A percentile compares a stretch with the other conserved stretches of the same genome.
Conservation (phyloP, 1,140 invertebrate species). For the Mycetomoellerius zeteki region DNA sequence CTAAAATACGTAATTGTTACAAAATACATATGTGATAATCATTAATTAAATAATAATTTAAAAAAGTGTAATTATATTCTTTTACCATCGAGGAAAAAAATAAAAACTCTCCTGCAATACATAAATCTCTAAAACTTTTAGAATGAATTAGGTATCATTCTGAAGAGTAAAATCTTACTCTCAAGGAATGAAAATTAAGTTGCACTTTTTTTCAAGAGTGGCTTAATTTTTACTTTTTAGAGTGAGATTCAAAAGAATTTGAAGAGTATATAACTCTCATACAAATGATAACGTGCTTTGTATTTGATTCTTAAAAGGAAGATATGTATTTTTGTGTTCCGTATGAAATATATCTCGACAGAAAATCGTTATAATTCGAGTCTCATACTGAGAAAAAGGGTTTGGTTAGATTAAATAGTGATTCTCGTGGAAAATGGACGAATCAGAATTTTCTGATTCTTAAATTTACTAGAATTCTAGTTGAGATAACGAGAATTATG, state of each 20-base stretch:
- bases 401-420: no score
- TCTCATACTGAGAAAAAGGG: background rate
- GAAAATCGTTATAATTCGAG: conserved; percentile 10
- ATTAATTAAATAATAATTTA: background rate
- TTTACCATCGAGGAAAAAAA: background rate
- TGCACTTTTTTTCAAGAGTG: no score
- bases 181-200: no score
- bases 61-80: background rate
- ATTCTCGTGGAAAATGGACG: no score
- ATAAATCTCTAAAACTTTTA: no score
- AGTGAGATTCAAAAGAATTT: background rate
- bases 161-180: no score
- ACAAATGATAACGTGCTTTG: background rate
- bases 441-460: no score
- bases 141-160: no score
- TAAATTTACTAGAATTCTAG: no score
- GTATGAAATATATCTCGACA: background rate
- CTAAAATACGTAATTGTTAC: background rate
- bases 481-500: no score
- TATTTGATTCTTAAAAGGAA: background rate
- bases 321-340: background rate
- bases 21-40: background rate
- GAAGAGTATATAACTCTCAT: background rate
- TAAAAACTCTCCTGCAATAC: background rate
- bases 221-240: background rate